Evolutionary conservation across 2,888 invertebrate species (phyloP), one percentile per base, ranked within the genome.

Genomic region (Trypoxylon attenuatum): DNA sequence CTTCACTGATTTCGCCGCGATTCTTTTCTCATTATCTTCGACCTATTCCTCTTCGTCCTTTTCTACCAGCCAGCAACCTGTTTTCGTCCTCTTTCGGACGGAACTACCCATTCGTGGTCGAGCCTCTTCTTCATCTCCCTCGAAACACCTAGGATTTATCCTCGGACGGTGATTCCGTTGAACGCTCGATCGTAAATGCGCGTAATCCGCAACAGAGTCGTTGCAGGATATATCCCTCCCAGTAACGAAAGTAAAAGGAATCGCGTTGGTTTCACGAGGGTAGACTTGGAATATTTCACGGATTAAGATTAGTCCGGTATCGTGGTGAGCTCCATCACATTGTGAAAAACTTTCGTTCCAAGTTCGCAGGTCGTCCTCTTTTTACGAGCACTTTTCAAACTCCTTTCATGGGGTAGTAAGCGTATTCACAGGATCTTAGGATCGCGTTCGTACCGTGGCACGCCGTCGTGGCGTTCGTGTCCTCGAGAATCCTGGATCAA

Each of bases 261-360:
- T 42, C 58, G 51, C 51, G 75, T 71, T 68, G 67, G 65, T 69
- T 33, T 65, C 67, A 61, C 59, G 27, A 38, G 47, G 42, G 53
- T 62, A 61, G n/a, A n/a, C n/a, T n/a, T n/a, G n/a, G 68, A 65
- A 68, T 78, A 76, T 78, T 78, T 76, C 69, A 79, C 56, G 77
- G 77, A 78, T 81, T 78, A 76, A 77, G 75, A 79, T 77, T 71
- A 76, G 68, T 60, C 52, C 43, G 27, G 52, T 56, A 43, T 59
- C 51, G 64, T 63, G 27, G 49, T 51, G n/a, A n/a, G n/a, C n/a
- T n/a, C n/a, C n/a, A n/a, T 57, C n/a, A 53, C 50, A 57, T 58
- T 53, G 61, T 57, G 56, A 33, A 33, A 50, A 46, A 25, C 45
- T 33, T 6, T 22, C 10, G 18, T 23, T 19, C 4, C 8, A 10